Percentiles rank a stretch among this genome's conserved stretches.
Conservation (phyloP, 2,113 vertebrate genomes). For the Eptatretus burgeri region DNA sequence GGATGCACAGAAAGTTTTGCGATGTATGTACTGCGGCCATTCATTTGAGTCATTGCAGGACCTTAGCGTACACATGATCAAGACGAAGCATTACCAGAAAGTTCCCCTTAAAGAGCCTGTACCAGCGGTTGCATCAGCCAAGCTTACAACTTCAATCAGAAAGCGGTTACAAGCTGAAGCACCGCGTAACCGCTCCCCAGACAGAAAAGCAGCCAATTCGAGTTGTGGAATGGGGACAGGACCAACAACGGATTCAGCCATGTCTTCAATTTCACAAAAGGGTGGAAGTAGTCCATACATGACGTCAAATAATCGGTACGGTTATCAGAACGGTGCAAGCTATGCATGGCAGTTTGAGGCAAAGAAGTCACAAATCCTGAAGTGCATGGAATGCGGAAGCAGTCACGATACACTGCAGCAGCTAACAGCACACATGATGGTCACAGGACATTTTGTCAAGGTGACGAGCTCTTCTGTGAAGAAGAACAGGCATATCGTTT, state of each 20-base stretch:
- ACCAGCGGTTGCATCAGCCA: constrained; percentile 49
- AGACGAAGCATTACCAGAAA: constrained; percentile 99
- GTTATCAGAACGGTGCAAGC: constrained; percentile 96
- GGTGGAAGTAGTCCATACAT: constrained; percentile 52
- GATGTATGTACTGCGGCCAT: constrained; percentile 98
- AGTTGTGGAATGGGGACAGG: constrained; percentile 14
- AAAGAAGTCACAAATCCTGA: constrained; percentile 85
- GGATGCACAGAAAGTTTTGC: constrained; percentile 89
- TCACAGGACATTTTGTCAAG: constrained; percentile 88
- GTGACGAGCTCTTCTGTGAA: constrained; percentile 92
- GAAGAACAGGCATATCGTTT: constrained; percentile 75
- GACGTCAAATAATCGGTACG: constrained; percentile 88
- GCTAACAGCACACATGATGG: constrained; percentile 98
- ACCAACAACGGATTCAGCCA: constrained; percentile 26
- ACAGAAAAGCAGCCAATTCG: constrained; percentile 16
- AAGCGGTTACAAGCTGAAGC: constrained; percentile 70
- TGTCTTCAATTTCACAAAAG: constrained; percentile 63
- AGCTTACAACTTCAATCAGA: constrained; percentile 74
- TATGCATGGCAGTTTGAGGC: constrained; percentile 99
- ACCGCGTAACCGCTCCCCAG: constrained; percentile 55
- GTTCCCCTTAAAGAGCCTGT: constrained; percentile 99
- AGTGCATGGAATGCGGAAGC: constrained; percentile 98
- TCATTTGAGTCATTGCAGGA: constrained; percentile 93
- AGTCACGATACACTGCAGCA: constrained; percentile 92
- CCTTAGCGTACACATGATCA: constrained; percentile 97